Base-by-base conservation (phyloP, 2,888 invertebrate genomes). In the Hydrotaea diabolus region DNA sequence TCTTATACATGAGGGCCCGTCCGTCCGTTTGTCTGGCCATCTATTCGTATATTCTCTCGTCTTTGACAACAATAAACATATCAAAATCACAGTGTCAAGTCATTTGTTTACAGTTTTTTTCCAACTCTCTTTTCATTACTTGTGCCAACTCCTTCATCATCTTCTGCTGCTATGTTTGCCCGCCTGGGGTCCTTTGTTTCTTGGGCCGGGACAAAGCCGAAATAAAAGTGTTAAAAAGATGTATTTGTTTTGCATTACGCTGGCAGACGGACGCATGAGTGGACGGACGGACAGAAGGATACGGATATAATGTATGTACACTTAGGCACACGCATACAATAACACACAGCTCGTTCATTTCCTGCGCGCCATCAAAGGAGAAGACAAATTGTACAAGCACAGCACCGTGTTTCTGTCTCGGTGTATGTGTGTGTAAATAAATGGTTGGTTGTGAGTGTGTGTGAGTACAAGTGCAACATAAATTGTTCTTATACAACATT, bases 401-500 rank as follows among this genome's bases (percentile, higher is more conserved):
- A n/a, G n/a, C 31, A 31, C 31, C 3, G 31, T 31, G 31, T 2
- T 2, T 31, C 31, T 31, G 31, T n/a, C n/a, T n/a, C n/a, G n/a
- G n/a, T n/a, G n/a, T 4, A 31, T 31, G 31, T 2, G 31, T 31
- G 31, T 4, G 31, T 66, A 73, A 46, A 23, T n/a, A 39, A 13
- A 19, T 72, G 7, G 15, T n/a, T 57, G 19, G 21, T 26, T 82
- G 74, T 72, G 49, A 4, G 13, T n/a, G 49, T 49, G 49, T 7
- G 8, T n/a, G 49, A 0, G 4, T 49, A 17, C 17, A 21, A 7
- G 55, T 73, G 55, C 36, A 62, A 77, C 77, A 83, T 80, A 80
- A 83, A 77, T 83, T 75, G 57, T 59, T 43, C 77, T 74, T 64
- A 31, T 23, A 66, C 72, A 81, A 55, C 49, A 49, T 78, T 75